A percentile compares a stretch with the other conserved stretches of the same genome.
These are phyloP conservation scores for Lordiphosa mommai DNA, from an alignment of 1,140 invertebrate species.

Conservation along the genomic window DNA sequence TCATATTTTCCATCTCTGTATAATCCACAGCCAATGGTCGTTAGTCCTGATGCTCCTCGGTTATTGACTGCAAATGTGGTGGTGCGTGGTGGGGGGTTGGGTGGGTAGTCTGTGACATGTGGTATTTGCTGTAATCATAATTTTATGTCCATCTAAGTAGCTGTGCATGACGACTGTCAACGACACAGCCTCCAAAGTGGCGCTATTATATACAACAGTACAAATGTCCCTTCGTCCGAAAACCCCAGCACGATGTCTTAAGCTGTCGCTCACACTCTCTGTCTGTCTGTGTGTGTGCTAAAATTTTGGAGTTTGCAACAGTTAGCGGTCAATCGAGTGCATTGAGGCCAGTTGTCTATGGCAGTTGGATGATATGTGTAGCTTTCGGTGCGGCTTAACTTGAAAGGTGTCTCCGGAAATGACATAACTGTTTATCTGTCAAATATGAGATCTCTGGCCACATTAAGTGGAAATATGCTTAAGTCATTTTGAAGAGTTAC, in stretches of 20 bases:
- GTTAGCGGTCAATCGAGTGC: conserved; percentile 49
- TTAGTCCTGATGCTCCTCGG: conserved; percentile 43
- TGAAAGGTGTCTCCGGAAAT: conserved; percentile 9
- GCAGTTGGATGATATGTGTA: conserved; percentile 2
- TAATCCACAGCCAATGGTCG: conserved; percentile 37
- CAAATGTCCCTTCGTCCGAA: not conserved
- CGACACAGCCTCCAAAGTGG: conserved; percentile 30
- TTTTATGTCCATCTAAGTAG: conserved; percentile 76
- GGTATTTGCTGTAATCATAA: conserved; percentile 74
- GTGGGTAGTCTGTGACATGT: conserved; percentile 37
- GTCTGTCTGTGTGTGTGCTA: conserved; percentile 5
- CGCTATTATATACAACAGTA: not conserved
- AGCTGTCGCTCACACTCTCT: conserved; percentile 40
- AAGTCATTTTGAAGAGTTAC: too few relatives aligned
- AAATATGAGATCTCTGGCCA: too few relatives aligned
- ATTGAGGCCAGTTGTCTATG: conserved; percentile 26
- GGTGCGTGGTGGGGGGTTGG: not conserved
- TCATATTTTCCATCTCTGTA: conserved; percentile 26
- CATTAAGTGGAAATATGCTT: too few relatives aligned
- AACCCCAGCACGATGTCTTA: conserved; percentile 13
- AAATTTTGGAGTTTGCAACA: conserved; percentile 25
- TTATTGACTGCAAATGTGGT: conserved; percentile 42
- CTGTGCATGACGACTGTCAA: conserved; percentile 69
- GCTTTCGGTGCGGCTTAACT: not conserved
- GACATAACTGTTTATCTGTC: not conserved